These are phyloP conservation scores for Erebia aethiops DNA, from an alignment of 2,888 invertebrate genomes.

Conservation along the genomic window DNA sequence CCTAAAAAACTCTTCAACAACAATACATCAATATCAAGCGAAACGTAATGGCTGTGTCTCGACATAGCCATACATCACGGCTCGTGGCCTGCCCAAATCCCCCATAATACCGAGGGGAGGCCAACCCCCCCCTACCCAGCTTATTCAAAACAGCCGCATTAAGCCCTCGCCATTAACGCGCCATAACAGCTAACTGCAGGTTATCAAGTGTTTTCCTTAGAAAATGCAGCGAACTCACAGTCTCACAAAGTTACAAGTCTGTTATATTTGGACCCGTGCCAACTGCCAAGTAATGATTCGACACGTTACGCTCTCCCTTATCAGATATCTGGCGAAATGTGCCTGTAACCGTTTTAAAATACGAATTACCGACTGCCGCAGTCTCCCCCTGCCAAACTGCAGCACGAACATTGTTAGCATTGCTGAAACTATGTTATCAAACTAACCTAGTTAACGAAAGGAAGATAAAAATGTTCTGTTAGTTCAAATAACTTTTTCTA, in stretches of 20 bases:
- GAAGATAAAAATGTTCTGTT: not conserved
- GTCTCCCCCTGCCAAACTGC: constrained; percentile 37
- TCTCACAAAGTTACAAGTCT: constrained; percentile 31
- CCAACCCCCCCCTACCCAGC: constrained; percentile 46
- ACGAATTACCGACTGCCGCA: constrained; percentile 32
- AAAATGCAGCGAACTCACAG: constrained; percentile 51
- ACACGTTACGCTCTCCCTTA: constrained; percentile 48
- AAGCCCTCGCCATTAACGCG: constrained; percentile 60
- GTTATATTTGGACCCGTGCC: constrained; percentile 61
- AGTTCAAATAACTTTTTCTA: not conserved
- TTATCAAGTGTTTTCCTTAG: constrained; percentile 65
- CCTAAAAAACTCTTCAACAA: constrained; percentile 19
- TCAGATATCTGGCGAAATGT: constrained; percentile 50
- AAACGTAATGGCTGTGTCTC: constrained; percentile 51
- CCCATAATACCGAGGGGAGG: constrained; percentile 45
- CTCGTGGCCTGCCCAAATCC: constrained; percentile 52
- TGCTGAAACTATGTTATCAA: constrained; percentile 1
- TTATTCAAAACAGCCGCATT: constrained; percentile 67
- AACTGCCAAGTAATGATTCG: constrained; percentile 63
- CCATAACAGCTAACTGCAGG: constrained; percentile 61
- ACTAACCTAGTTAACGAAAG: constrained; percentile 8
- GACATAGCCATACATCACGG: constrained; percentile 54
- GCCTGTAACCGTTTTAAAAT: constrained; percentile 45
- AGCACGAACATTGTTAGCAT: constrained; percentile 18
- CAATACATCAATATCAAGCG: constrained; percentile 51